Base-by-base conservation (phyloP, 2,797 vertebrate genomes). In the Percopsis omiscomaycus region DNA sequence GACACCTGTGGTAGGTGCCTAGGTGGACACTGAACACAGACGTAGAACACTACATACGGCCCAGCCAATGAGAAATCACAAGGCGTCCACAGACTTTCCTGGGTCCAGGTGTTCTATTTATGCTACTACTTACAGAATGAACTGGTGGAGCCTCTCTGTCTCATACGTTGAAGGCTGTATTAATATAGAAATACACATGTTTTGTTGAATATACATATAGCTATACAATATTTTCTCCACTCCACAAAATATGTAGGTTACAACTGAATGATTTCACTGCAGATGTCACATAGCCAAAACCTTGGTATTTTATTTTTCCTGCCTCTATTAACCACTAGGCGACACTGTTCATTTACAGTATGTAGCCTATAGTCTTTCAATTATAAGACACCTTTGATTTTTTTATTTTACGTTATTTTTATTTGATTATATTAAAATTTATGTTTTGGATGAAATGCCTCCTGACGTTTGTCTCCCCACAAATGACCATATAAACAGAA, bases 231-330 rank as follows among this genome's bases (percentile, higher is more conserved):
- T 37, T 37, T 37, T 37, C 32, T 76, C 30, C 54, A 69, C 11
- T 66, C 78, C 47, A 0, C 58, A 32, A 59, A n/a, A 29, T 9
- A 3, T 13, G 48, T 29, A 90, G 89, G 90, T 90, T 55, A 87
- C 61, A 89, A 88, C 59, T 81, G 88, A 1, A 78, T 85, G 9
- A 86, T 89, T 61, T 89, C 88, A 47, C 77, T 89, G 73, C 81
- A 87, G 69, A 73, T 90, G 13, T 88, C 88, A 0, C 86, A 89
- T 74, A 75, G 86, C 28, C 90, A 91, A 63, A 83, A 85, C 61
- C 85, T 84, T 16, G 79, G 88, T 0, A 89, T 90, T 73, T 90
- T 91, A 48, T 61, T 91, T 74, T 90, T 90, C 72, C 87, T 89
- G 55, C 90, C 87, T 15, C 90, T 87, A 0, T 69, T 90, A 48